Evolutionary conservation across 2,113 vertebrate species (phyloP), one percentile per base, ranked within the genome.

Genomic region (Indri indri): DNA sequence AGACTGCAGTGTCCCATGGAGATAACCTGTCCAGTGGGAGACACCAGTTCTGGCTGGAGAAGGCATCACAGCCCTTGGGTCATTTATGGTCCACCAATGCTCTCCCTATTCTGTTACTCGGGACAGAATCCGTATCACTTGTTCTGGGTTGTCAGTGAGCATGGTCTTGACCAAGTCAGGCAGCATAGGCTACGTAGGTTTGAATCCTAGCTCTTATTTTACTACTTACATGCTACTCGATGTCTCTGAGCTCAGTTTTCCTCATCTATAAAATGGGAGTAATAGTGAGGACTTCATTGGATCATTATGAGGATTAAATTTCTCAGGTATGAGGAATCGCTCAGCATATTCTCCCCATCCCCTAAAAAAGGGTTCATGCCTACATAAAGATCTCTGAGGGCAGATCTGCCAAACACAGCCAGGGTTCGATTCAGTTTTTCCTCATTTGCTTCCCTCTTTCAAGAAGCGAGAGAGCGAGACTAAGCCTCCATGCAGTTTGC

Each of bases 221-320:
- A 25, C 14, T 18, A 1, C 34, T 79, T 83, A 9, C 2, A 0
- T 65, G 40, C 8, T 22, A 0, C 42, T 50, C n/a, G 8, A 2
- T n/a, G 85, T 79, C 52, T 68, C 23, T 50, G 57, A 83, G 65
- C 45, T 87, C 9, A 25, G 22, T 93, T 70, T 97, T 97, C 40
- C n/a, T 59, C 17, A 40, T 76, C 14, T 54, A 27, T 88, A 57
- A 92, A 96, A 32, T 57, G 59, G 65, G 37, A 12, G 27, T 65
- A 9, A n/a, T 23, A 10, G n/a, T 27, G 76, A 57, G 25, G 10
- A n/a, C 68, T 65, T 59, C 23, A 9, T 1, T 22, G 47, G 37
- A 8, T 65, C 1, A 1, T 52, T 50, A 8, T 23, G 23, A 68
- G 59, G 9, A 59, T 94, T 14, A 73, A 74, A 91, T 30, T 25